A percentile compares a stretch with the other conserved stretches of the same genome.
Evolutionary conservation across 1,140 invertebrate species (phyloP).

Genomic region (Diorhabda sublineata): DNA sequence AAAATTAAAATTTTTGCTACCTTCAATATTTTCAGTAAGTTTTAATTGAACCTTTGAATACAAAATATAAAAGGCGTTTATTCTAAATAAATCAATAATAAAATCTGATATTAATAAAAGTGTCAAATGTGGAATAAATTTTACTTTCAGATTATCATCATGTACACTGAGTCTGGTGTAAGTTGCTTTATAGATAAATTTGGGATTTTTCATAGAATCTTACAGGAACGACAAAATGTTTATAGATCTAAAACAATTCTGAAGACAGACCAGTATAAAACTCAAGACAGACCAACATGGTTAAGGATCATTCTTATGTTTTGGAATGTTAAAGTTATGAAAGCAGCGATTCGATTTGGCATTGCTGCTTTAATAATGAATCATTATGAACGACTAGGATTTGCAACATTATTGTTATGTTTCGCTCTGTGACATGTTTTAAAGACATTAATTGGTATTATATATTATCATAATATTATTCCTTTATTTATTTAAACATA

Average conservation of each 20-base stretch:
- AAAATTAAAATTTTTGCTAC: no score
- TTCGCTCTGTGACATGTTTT: constrained; percentile 23
- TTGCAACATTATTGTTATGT: constrained; percentile 40
- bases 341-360: constrained; percentile 39
- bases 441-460: no score
- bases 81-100: no score
- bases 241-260: neutral
- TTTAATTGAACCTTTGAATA: no score
- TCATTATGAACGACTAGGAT: constrained; percentile 40
- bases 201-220: constrained; percentile 27
- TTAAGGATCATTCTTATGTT: constrained; percentile 40
- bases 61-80: no score
- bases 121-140: no score
- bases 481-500: no score
- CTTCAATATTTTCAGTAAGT: no score
- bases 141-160: neutral
- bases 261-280: neutral
- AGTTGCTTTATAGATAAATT: constrained; percentile 31
- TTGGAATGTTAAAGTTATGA: constrained; percentile 40
- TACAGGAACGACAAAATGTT: constrained; percentile 5
- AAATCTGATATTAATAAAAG: no score
- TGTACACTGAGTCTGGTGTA: constrained; percentile 15
- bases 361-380: constrained; percentile 41
- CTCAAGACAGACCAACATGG: constrained; percentile 29
- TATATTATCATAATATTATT: no score